Base-by-base conservation (phyloP, 37 sponge, comb jelly and placozoan genomes). In the Aplysina aerophoba region DNA sequence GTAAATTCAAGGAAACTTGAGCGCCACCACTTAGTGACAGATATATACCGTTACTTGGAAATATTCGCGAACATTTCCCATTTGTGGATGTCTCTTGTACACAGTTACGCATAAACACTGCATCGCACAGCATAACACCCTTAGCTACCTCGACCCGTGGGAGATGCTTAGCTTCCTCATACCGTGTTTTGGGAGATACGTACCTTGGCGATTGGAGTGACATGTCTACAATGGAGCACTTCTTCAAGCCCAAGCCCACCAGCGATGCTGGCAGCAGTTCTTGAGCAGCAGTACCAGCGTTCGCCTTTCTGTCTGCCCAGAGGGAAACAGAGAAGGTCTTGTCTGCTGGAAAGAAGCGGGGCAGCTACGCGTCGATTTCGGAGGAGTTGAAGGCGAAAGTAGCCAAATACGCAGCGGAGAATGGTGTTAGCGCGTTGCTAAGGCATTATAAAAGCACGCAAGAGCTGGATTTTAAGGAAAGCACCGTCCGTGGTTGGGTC, bases 351-450 rank as follows among this genome's bases (percentile, higher is more conserved):
- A 67, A 67, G 27, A 67, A 22, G 28, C 69, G 28, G 14, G 69
- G 69, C 69, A 67, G 69, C n/a, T 67, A 67, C 69, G 14, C 69
- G 28, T 14, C 69, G 19, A 15, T 67, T 67, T 67, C 69, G 27
- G 69, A 67, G 69, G 69, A 67, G 27, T 67, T 67, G 69, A 67
- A 67, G 69, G 69, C 69, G 69, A 67, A 67, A 67, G 69, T 67
- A 67, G 69, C 69, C 27, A 58, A 67, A 67, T 67, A 67, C 27
- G 69, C 69, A 67, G 19, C 27, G 69, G 69, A 67, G 27, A 67
- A 67, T 22, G 69, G 69, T 67, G 69, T 67, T 27, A 67, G 69
- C 27, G 22, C 69, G 19, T 67, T 27, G 69, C 69, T 67, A 67
- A 67, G 69, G 69, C 69, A 67, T 67, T 67, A 25, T 67, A 67